Conservation (phyloP, 2,888 invertebrate genomes). For the Plagodis pulveraria region DNA sequence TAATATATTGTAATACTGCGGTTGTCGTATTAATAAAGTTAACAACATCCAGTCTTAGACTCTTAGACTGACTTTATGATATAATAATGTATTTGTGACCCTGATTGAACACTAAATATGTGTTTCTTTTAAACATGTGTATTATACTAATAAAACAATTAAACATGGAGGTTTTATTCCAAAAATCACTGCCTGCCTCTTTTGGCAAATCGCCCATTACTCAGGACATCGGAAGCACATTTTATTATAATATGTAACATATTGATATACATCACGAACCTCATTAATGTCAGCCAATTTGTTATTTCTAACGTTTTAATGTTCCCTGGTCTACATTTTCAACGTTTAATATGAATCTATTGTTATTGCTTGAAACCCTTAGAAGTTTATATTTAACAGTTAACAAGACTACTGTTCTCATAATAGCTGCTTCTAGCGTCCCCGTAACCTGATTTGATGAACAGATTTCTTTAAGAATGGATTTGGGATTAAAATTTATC, state of each 20-base stretch:
- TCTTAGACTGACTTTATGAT: no score
- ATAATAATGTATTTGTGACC: no score
- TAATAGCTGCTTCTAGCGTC: constrained; percentile 17
- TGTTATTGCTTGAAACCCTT: constrained; percentile 10
- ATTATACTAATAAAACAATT: no score
- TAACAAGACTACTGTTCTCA: constrained; percentile 36
- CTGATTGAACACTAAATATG: no score
- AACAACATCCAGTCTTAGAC: no score
- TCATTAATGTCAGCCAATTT: constrained; percentile 24
- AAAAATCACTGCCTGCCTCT: constrained; percentile 34
- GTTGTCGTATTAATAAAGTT: no score
- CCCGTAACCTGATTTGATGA: no score
- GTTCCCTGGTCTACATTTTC: constrained; percentile 20
- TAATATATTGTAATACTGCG: no score
- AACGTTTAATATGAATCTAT: constrained; percentile 5
- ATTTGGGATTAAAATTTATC: constrained; percentile 16
- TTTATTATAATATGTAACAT: constrained; percentile 35
- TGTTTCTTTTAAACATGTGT: no score
- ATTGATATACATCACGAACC: constrained; percentile 23
- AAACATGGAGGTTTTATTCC: not conserved
- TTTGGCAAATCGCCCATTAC: constrained; percentile 38
- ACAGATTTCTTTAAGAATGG: not conserved
- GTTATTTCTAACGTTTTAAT: constrained; percentile 24
- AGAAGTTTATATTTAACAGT: constrained; percentile 32
- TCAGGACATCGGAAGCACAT: constrained; percentile 46